Conservation (phyloP, 92 coral and sea anemone genomes). For the Zoanthus sansibaricus region DNA sequence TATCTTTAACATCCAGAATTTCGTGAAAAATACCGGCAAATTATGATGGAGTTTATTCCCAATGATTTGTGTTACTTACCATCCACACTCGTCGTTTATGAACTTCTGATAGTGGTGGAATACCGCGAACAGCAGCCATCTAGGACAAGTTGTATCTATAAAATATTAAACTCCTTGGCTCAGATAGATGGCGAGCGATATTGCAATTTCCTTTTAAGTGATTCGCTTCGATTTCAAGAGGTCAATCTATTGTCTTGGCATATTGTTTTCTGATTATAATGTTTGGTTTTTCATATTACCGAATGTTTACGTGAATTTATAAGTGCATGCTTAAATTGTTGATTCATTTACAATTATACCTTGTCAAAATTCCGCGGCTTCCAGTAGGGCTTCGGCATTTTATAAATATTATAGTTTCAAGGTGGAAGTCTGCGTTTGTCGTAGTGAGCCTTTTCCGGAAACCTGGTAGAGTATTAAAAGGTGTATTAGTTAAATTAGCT, state of each 20-base stretch:
- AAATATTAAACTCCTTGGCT: no score
- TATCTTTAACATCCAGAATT: no score
- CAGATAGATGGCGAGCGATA: not conserved
- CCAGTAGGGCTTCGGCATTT: not conserved
- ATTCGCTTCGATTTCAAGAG: not conserved
- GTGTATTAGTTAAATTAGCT: not conserved
- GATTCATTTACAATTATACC: not conserved
- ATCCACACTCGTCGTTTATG: conserved; percentile 2
- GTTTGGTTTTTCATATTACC: not conserved
- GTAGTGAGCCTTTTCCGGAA: not conserved
- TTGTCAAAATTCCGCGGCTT: not conserved
- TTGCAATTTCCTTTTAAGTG: not conserved
- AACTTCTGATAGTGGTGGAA: not conserved
- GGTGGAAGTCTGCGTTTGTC: not conserved
- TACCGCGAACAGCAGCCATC: not conserved
- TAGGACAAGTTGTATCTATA: not conserved
- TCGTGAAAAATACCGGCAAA: no score
- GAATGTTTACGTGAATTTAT: not conserved
- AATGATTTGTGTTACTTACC: not conserved
- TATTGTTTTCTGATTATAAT: not conserved
- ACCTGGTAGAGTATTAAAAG: not conserved
- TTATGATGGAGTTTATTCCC: not conserved
- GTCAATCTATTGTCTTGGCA: not conserved
- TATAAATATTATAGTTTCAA: not conserved
- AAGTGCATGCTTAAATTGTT: not conserved